phyloP scores from a whole-genome alignment of 2,113 vertebrate genomes.

The Corapipo altera region DNA sequence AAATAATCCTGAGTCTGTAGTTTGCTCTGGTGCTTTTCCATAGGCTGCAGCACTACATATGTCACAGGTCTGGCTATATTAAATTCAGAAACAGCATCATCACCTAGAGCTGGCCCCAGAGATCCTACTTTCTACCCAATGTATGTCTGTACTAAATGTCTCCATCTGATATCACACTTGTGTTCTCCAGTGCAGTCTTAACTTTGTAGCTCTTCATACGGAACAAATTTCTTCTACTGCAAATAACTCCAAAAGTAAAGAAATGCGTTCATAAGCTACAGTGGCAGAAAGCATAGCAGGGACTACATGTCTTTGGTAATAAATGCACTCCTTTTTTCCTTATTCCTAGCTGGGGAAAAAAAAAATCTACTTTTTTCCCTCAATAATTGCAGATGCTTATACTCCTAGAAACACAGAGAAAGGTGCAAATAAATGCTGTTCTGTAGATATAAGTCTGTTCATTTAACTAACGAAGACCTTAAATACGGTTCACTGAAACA shows the following conservation, averaged over 20 bases:
- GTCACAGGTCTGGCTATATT: not conserved
- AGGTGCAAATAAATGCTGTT: not conserved
- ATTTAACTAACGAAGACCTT: not conserved
- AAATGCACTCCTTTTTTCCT: not conserved
- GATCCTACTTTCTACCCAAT: not conserved
- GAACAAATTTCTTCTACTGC: not conserved
- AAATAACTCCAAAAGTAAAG: not conserved
- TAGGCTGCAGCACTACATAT: fast-evolving
- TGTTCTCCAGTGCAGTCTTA: not conserved
- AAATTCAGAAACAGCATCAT: not conserved
- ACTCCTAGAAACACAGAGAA: not conserved
- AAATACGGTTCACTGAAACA: not conserved
- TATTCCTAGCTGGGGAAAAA: not conserved
- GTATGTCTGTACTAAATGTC: not conserved
- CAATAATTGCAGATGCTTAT: not conserved
- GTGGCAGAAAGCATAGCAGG: not conserved
- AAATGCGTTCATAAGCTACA: not conserved
- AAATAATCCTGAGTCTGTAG: not conserved
- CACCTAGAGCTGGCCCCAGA: not conserved
- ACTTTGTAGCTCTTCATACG: not conserved
- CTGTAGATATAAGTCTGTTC: not conserved
- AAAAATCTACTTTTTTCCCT: not conserved
- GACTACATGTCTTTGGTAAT: not conserved
- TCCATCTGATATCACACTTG: fast-evolving
- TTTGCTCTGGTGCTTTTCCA: not conserved